phyloP scores from a whole-genome alignment of 2,888 invertebrate species.

The Pristionchus entomophagus region DNA sequence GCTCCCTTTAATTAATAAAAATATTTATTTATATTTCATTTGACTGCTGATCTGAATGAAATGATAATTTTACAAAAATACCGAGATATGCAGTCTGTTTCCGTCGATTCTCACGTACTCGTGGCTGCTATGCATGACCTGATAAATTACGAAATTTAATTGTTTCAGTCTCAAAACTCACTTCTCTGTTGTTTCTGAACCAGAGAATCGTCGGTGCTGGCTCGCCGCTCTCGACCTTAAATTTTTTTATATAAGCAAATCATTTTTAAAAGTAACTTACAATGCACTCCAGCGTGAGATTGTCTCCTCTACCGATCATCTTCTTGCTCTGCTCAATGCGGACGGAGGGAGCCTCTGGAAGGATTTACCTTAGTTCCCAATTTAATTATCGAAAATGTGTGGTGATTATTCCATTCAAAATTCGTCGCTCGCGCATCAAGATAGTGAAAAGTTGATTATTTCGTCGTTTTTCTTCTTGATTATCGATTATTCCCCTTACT shows the following conservation, averaged over 20 bases:
- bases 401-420: background rate
- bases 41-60: background rate
- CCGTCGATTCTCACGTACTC: conserved; percentile 62
- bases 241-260: background rate
- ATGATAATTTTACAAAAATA: background rate
- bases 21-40: background rate
- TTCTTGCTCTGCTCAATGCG: conserved; percentile 60
- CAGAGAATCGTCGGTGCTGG: conserved; percentile 78
- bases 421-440: too few relatives aligned
- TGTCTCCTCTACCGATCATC: conserved; percentile 74
- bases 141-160: background rate
- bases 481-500: conserved; percentile 66
- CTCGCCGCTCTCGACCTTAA: conserved; percentile 75
- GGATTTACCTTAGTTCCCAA: background rate
- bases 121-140: conserved; percentile 57
- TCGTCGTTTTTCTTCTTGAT: background rate
- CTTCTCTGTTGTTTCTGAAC: conserved; percentile 76
- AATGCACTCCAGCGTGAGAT: conserved; percentile 71
- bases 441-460: too few relatives aligned
- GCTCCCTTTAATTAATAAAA: conserved; percentile 66
- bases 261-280: conserved; percentile 46
- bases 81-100: conserved; percentile 55
- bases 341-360: conserved; percentile 24
- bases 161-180: background rate
- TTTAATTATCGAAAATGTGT: background rate